Conservation (phyloP, 1,140 invertebrate species). For the Pomphorhynchus laevis region DNA sequence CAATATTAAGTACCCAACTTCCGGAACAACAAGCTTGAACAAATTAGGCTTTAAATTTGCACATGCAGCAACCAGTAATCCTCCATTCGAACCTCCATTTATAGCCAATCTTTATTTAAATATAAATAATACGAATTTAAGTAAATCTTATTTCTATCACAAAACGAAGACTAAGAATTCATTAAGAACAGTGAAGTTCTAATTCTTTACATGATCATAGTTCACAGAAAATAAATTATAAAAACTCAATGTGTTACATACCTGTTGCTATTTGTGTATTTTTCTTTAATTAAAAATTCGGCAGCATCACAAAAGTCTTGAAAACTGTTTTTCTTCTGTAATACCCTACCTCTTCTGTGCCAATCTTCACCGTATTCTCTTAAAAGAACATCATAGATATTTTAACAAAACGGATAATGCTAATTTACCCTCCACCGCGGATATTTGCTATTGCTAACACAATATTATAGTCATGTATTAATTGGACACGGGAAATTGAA, state of each 20-base stretch:
- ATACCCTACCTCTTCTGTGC: slow-evolving; percentile 56
- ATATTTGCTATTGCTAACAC: slow-evolving; percentile 63
- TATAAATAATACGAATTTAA: not conserved
- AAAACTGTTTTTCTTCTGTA: slow-evolving; percentile 84
- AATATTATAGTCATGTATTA: slow-evolving; percentile 54
- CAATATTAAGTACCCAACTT: slow-evolving; percentile 39
- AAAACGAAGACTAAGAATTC: slow-evolving; percentile 2
- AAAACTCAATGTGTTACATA: slow-evolving; percentile 11
- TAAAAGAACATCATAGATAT: slow-evolving; percentile 11
- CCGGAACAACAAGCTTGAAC: slow-evolving; percentile 49
- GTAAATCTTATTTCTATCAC: not conserved
- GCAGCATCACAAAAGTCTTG: slow-evolving; percentile 74
- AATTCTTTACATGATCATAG: not conserved
- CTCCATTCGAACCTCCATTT: slow-evolving; percentile 77
- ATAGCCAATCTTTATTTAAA: slow-evolving; percentile 29
- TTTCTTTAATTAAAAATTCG: slow-evolving; percentile 43
- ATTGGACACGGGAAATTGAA: slow-evolving; percentile 40
- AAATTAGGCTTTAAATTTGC: slow-evolving; percentile 72
- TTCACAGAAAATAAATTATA: not conserved
- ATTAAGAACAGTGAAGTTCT: not conserved
- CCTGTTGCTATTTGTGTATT: slow-evolving; percentile 37
- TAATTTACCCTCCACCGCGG: slow-evolving; percentile 70
- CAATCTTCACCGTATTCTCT: slow-evolving; percentile 83
- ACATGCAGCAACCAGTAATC: slow-evolving; percentile 46
- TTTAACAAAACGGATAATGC: not conserved